phyloP scores from a whole-genome alignment of 2,888 invertebrate genomes.

The Drosophila lacicola region DNA sequence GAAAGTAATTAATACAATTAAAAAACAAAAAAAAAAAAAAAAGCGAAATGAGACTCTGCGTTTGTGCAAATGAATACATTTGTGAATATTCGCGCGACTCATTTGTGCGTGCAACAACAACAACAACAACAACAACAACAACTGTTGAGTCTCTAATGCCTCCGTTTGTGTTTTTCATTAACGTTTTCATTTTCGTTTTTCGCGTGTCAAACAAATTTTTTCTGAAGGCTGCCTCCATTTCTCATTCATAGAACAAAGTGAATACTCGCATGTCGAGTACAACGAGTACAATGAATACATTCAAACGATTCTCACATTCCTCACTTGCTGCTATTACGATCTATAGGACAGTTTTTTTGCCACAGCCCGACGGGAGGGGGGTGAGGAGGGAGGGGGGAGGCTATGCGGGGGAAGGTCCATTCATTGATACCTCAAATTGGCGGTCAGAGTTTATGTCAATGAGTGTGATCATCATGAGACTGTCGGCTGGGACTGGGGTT shows the following conservation, averaged over 20 bases:
- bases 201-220: slow-evolving; percentile 56
- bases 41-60: slow-evolving; percentile 44
- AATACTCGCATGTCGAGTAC: slow-evolving; percentile 18
- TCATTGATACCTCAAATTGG: slow-evolving; percentile 70
- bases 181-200: slow-evolving; percentile 64
- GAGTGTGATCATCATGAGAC: slow-evolving; percentile 5
- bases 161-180: slow-evolving; percentile 45
- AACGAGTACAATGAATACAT: neutral
- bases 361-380: neutral
- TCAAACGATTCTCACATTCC: slow-evolving; percentile 2
- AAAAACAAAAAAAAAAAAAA: slow-evolving; percentile 18
- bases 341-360: neutral
- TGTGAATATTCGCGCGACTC: slow-evolving; percentile 12
- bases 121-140: slow-evolving; percentile 7
- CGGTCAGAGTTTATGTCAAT: slow-evolving; percentile 46
- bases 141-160: slow-evolving; percentile 3
- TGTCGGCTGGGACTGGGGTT: no score
- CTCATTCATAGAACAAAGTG: slow-evolving; percentile 37
- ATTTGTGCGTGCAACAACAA: slow-evolving; percentile 17
- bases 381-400: neutral
- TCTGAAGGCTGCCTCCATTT: slow-evolving; percentile 38
- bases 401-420: slow-evolving; percentile 22
- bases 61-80: slow-evolving; percentile 2
- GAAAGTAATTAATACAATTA: slow-evolving; percentile 77
- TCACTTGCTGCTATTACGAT: neutral